Conservation (phyloP, 2,888 invertebrate genomes). For the Parnassius apollo region DNA sequence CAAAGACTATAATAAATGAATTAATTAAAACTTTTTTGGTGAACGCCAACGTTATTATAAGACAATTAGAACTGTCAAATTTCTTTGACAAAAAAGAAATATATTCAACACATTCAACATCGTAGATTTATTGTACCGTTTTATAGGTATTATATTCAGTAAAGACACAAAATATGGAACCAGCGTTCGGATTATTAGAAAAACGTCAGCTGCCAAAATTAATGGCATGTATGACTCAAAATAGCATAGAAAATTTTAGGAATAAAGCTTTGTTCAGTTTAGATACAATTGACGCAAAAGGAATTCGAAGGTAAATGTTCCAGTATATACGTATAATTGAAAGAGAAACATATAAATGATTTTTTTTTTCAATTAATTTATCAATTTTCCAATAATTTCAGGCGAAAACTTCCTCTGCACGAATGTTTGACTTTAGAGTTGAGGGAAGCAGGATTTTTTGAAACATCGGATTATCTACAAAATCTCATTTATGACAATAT, state of each 20-base stretch:
- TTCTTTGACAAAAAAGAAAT: too few relatives aligned
- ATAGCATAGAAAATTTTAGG: conserved; percentile 61
- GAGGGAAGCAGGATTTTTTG: conserved; percentile 69
- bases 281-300: conserved; percentile 60
- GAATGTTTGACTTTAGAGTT: conserved; percentile 80
- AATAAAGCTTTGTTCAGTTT: conserved; percentile 58
- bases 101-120: too few relatives aligned
- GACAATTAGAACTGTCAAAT: too few relatives aligned
- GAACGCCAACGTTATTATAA: too few relatives aligned
- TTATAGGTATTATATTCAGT: too few relatives aligned
- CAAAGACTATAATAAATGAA: too few relatives aligned
- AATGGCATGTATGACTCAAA: conserved; percentile 69
- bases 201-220: conserved; percentile 62
- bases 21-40: too few relatives aligned
- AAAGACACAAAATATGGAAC: background rate
- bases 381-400: conserved; percentile 38
- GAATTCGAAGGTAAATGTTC: conserved; percentile 60
- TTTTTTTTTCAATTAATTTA: background rate
- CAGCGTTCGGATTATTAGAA: conserved; percentile 33
- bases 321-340: background rate
- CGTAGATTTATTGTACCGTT: too few relatives aligned
- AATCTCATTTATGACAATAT: conserved; percentile 80
- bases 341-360: background rate
- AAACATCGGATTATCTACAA: conserved; percentile 73
- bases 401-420: conserved; percentile 74